phyloP scores from a whole-genome alignment of 2,888 invertebrate species.

The Cistogaster globosa region DNA sequence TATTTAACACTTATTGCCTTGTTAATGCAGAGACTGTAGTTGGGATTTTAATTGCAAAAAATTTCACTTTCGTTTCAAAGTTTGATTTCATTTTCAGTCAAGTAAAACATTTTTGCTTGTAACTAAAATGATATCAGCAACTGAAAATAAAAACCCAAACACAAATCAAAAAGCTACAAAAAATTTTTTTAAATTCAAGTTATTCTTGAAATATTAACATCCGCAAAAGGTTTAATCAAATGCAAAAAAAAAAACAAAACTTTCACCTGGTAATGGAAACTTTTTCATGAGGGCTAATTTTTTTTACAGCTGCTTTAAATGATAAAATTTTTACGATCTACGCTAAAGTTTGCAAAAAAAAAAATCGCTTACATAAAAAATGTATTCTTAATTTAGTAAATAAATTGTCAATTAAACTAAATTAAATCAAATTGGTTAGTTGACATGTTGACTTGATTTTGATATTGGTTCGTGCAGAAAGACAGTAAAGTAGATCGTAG shows the following conservation, averaged over 20 bases:
- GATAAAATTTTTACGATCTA: too few species aligned
- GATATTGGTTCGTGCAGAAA: too few species aligned
- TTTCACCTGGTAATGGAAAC: slow-evolving; percentile 40
- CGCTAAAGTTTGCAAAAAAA: too few species aligned
- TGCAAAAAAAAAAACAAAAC: slow-evolving; percentile 11
- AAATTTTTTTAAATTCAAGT: slow-evolving; percentile 52
- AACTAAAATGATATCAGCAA: slow-evolving; percentile 28
- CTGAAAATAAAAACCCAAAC: slow-evolving; percentile 20
- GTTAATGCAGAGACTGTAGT: background rate
- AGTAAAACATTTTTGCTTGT: slow-evolving; percentile 20
- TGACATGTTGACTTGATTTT: too few species aligned
- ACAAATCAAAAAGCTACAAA: slow-evolving; percentile 15
- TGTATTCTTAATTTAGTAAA: too few species aligned
- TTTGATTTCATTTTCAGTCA: slow-evolving; percentile 11
- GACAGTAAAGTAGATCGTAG: too few species aligned
- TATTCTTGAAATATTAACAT: slow-evolving; percentile 49
- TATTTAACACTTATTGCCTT: background rate
- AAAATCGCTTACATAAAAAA: too few species aligned
- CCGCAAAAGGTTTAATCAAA: slow-evolving; percentile 15
- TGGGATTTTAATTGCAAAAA: slow-evolving; percentile 18
- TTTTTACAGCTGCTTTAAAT: too few species aligned
- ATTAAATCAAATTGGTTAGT: too few species aligned
- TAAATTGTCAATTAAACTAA: too few species aligned
- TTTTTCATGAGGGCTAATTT: too few species aligned
- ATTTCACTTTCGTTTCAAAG: slow-evolving; percentile 46